Evolutionary conservation across 2,888 invertebrate genomes (phyloP).

Genomic region (Priocnemis perturbator): DNA sequence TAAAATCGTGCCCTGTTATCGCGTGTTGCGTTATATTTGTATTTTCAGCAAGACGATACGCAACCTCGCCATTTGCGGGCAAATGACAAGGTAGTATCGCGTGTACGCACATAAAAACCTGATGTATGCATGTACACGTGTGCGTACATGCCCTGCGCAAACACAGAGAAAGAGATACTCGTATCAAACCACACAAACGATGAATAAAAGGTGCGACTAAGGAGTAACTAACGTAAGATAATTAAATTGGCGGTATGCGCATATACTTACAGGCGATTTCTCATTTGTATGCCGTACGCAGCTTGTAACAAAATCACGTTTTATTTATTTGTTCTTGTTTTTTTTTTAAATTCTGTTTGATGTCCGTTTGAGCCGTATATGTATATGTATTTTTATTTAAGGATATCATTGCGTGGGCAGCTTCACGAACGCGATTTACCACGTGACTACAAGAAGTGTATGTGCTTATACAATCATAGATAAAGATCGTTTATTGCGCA

Average conservation of each 20-base stretch:
- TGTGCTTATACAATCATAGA: no score
- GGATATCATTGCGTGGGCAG: no score
- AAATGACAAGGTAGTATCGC: background rate
- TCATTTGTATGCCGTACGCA: slow-evolving; percentile 57
- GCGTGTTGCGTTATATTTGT: background rate
- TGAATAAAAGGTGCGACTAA: slow-evolving; percentile 10
- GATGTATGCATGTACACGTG: background rate
- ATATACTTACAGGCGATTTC: slow-evolving; percentile 63
- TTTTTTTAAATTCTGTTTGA: no score
- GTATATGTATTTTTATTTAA: no score
- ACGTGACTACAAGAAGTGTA: background rate
- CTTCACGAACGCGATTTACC: no score
- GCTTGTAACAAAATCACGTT: slow-evolving; percentile 64
- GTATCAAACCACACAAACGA: no score
- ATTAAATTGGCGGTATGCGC: slow-evolving; percentile 9
- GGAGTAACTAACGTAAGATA: background rate
- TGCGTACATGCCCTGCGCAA: background rate
- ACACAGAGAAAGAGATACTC: no score
- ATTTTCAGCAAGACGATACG: slow-evolving; percentile 4
- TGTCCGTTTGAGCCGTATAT: no score
- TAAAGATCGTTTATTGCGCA: no score
- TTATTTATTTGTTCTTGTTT: slow-evolving; percentile 22
- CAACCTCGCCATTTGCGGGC: background rate
- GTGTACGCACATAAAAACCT: no score
- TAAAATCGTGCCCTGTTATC: background rate